Percentiles rank a stretch among this genome's conserved stretches.
Conservation (phyloP, 2,797 vertebrate species). For the Okamejei kenojei region DNA sequence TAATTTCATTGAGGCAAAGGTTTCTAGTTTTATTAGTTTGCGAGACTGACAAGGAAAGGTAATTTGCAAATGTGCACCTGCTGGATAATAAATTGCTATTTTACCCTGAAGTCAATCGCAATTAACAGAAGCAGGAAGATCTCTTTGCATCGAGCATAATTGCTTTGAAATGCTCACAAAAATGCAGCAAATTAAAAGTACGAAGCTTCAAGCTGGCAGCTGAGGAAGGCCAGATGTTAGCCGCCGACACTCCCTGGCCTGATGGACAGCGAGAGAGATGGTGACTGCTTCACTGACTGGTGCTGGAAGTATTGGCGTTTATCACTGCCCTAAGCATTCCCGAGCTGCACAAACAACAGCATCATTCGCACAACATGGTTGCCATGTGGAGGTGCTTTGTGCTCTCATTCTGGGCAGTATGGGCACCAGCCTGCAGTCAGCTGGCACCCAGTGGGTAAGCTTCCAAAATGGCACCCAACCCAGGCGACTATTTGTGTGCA, state of each 20-base stretch:
- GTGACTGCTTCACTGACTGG: background rate
- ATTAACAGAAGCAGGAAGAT: too few species aligned
- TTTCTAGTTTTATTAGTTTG: background rate
- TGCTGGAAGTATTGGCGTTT: too few species aligned
- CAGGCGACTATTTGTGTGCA: too few species aligned
- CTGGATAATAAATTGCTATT: background rate
- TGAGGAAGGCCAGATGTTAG: too few species aligned
- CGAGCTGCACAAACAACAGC: background rate
- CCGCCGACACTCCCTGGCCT: background rate
- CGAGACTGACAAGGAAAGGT: background rate
- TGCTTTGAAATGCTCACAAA: background rate
- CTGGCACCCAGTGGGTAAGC: too few species aligned
- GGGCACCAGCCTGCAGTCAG: too few species aligned
- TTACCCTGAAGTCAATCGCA: background rate
- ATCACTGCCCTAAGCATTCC: background rate
- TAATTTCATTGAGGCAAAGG: background rate
- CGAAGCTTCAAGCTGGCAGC: background rate
- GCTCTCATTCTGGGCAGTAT: too few species aligned
- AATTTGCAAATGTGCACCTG: background rate
- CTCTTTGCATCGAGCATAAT: background rate
- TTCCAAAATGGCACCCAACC: too few species aligned
- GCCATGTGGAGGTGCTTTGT: too few species aligned
- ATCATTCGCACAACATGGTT: too few species aligned
- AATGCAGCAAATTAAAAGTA: background rate
- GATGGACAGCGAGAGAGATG: background rate